phyloP scores from a whole-genome alignment of 2,888 invertebrate genomes.

The Cephus rjabovi region DNA sequence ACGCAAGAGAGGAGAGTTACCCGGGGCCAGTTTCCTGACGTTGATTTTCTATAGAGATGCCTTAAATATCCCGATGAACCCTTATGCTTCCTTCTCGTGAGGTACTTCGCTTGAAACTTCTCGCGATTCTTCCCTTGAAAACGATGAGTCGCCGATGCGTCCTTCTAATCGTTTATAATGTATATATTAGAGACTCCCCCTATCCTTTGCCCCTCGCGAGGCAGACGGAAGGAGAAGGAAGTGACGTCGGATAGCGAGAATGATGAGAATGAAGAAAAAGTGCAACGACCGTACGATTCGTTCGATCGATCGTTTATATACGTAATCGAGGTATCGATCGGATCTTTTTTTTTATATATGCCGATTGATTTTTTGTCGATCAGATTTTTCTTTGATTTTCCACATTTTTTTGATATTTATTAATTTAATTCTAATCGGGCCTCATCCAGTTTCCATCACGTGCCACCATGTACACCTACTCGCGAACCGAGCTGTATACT shows the following conservation, averaged over 20 bases:
- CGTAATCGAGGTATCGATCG: not conserved
- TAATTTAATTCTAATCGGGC: not conserved
- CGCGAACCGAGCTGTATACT: conserved; percentile 36
- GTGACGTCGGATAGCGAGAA: not conserved
- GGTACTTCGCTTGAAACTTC: not conserved
- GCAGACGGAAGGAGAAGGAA: not conserved
- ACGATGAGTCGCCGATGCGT: not conserved
- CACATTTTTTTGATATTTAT: not conserved
- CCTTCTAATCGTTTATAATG: not conserved
- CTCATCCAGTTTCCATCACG: not conserved
- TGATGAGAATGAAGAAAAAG: not conserved
- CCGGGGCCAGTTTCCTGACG: conserved; percentile 34
- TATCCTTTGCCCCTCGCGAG: not conserved
- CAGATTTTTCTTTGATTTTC: not conserved
- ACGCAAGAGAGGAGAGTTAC: conserved; percentile 9
- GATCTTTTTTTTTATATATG: not conserved
- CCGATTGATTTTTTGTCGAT: not conserved
- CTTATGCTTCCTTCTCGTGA: not conserved
- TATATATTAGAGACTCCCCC: not conserved
- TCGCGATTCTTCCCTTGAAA: not conserved
- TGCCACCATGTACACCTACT: not conserved
- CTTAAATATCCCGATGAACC: conserved; percentile 33
- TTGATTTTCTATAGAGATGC: conserved; percentile 53
- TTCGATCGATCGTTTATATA: not conserved
- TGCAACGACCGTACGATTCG: not conserved